These are phyloP conservation scores for Brachylomia viminalis DNA, from an alignment of 2,888 invertebrate species.

Conservation along the genomic window DNA sequence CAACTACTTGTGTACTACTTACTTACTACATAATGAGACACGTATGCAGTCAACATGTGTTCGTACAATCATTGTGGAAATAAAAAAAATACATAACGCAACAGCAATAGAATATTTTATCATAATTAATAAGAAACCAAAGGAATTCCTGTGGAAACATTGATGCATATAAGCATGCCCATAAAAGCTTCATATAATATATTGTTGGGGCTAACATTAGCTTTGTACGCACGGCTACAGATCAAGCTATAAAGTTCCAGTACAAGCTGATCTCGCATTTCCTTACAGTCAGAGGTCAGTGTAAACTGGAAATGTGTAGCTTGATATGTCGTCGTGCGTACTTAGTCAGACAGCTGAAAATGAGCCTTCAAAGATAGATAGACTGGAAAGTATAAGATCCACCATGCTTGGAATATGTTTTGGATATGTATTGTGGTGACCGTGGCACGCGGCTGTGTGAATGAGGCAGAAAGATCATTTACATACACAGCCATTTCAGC, in stretches of 20 bases:
- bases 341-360: background rate
- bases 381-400: background rate
- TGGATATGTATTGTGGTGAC: no score
- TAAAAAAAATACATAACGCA: slow-evolving; percentile 43
- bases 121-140: slow-evolving; percentile 46
- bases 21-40: slow-evolving; percentile 1
- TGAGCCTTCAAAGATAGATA: background rate
- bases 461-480: background rate
- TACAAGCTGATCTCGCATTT: no score
- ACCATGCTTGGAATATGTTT: background rate
- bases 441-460: background rate
- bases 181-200: slow-evolving; percentile 6
- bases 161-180: slow-evolving; percentile 35
- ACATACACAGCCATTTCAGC: no score
- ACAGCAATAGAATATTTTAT: slow-evolving; percentile 55
- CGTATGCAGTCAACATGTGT: slow-evolving; percentile 40
- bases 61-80: slow-evolving; percentile 24
- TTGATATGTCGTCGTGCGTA: no score
- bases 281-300: no score
- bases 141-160: slow-evolving; percentile 47
- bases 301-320: no score
- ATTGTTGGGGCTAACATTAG: background rate
- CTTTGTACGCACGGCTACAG: slow-evolving; percentile 1
- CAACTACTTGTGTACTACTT: no score
- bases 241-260: no score